Percentiles rank a stretch among this genome's conserved stretches.
These are phyloP conservation scores for Knipowitschia caucasica DNA, from an alignment of 2,797 vertebrate species.

Conservation along the genomic window DNA sequence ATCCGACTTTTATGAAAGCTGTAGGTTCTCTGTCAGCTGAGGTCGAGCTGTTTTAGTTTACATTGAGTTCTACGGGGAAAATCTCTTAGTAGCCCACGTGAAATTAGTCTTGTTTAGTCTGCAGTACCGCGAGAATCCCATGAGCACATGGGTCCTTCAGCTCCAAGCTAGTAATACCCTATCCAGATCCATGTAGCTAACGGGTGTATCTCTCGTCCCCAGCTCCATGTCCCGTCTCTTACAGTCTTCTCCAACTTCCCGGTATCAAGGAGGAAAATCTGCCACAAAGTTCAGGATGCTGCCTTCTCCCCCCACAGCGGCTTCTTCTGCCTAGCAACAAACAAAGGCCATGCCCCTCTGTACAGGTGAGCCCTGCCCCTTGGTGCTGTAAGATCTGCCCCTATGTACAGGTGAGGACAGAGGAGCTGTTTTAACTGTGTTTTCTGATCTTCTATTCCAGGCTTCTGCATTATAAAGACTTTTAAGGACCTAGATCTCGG, in stretches of 20 bases:
- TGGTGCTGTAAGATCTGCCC: too few species aligned
- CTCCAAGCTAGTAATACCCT: too few species aligned
- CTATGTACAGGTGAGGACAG: not conserved
- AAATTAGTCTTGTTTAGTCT: too few species aligned
- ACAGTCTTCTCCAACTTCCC: slow-evolving; percentile 94
- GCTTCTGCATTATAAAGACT: slow-evolving; percentile 83
- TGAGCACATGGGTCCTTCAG: too few species aligned
- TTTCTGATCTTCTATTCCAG: slow-evolving; percentile 15
- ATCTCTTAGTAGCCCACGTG: too few species aligned
- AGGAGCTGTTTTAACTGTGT: not conserved
- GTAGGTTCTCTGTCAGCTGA: too few species aligned
- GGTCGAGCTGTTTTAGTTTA: too few species aligned
- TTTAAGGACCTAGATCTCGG: slow-evolving; percentile 61
- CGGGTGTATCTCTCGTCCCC: too few species aligned
- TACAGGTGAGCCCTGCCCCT: slow-evolving; percentile 77
- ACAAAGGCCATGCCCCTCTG: slow-evolving; percentile 86
- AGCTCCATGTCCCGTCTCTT: slow-evolving; percentile 90
- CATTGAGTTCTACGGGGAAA: too few species aligned
- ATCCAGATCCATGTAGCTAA: too few species aligned
- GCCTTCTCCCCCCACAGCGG: slow-evolving; percentile 93
- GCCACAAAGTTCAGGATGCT: slow-evolving; percentile 76
- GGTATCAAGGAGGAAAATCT: slow-evolving; percentile 71
- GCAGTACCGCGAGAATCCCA: too few species aligned
- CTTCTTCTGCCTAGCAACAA: slow-evolving; percentile 90
- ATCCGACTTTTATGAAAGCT: too few species aligned